Percentiles rank a stretch among this genome's conserved stretches.
Evolutionary conservation across 2,113 vertebrate species (phyloP).

Genomic region (Coptodon rendalli): DNA sequence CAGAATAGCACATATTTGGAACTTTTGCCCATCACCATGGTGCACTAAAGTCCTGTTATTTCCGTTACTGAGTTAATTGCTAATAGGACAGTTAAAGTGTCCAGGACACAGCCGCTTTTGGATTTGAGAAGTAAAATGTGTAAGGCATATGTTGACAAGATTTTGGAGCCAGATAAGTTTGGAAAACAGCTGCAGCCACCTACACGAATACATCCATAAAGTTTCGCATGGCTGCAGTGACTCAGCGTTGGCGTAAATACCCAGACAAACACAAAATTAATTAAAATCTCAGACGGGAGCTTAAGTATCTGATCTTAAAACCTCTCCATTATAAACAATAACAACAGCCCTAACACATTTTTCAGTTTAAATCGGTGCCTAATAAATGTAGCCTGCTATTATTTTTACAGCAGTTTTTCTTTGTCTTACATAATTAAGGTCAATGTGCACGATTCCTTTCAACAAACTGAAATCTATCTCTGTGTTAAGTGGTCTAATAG

Average conservation of each 20-base stretch:
- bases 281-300: conserved; percentile 27
- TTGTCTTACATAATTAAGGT: background rate
- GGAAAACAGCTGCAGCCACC: conserved; percentile 22
- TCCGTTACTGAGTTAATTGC: conserved; percentile 51
- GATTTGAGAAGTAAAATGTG: conserved; percentile 52
- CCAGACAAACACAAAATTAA: conserved; percentile 44
- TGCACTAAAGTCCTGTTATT: conserved; percentile 52
- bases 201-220: conserved; percentile 16
- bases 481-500: background rate
- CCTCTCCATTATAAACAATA: conserved; percentile 19
- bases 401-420: background rate
- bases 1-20: conserved; percentile 24
- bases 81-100: conserved; percentile 36
- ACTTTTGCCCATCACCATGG: background rate
- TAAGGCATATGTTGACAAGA: conserved; percentile 52
- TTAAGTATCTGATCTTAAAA: conserved; percentile 16
- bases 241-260: conserved; percentile 9
- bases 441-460: background rate
- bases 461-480: background rate
- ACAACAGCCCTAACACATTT: conserved; percentile 1
- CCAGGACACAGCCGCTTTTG: conserved; percentile 22
- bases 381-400: background rate
- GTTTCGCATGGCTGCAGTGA: conserved; percentile 7
- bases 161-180: background rate
- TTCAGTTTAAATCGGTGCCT: background rate